Base-by-base conservation (phyloP, 2,113 vertebrate species). In the Cygnus buccinator region DNA sequence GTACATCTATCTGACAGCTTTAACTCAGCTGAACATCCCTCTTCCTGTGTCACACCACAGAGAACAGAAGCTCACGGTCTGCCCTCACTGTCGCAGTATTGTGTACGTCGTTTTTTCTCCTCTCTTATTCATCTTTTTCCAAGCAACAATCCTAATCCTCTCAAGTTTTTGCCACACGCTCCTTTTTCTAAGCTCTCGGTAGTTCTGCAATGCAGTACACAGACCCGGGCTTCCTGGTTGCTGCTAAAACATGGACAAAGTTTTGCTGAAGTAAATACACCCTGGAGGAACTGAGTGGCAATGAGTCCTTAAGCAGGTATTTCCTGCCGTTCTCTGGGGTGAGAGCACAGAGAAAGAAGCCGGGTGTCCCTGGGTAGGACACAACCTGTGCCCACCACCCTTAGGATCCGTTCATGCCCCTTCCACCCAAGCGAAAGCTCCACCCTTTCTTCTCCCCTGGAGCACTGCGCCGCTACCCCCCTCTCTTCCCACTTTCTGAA, bases 391-490 rank as follows among this genome's bases (percentile, higher is more conserved):
- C 70, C 39, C 43, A 74, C 43, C 76, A 65, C 46, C 20, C n/a
- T 70, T 7, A 33, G 0, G 0, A 16, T 21, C 65, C 13, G 3
- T 65, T 43, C 43, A 9, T n/a, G 73, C 29, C 65, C 55, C 85
- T 66, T 83, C 76, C 55, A 89, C 37, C 57, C 87, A 78, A 94
- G 41, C 25, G 20, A 82, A 93, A 65, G 91, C 89, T 96, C 89
- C 95, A 97, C 91, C 91, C 79, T 95, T 88, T 70, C 83, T 92
- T 78, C 52, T 48, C 80, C 90, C 65, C 90, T 15, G 81, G 48
- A 1, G 2, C 25, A 58, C 18, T 7, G 13, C 37, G 9, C 17
- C 1, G 52, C 54, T 84, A 4, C 58, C 77, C 55, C 63, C 63
- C 2, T 67, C 78, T 76, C 57, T 90, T 84, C 80, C 68, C 59